Percentiles rank a stretch among this genome's conserved stretches.
These are phyloP conservation scores for Phengaris alcon DNA, from an alignment of 2,888 invertebrate genomes.

Conservation along the genomic window DNA sequence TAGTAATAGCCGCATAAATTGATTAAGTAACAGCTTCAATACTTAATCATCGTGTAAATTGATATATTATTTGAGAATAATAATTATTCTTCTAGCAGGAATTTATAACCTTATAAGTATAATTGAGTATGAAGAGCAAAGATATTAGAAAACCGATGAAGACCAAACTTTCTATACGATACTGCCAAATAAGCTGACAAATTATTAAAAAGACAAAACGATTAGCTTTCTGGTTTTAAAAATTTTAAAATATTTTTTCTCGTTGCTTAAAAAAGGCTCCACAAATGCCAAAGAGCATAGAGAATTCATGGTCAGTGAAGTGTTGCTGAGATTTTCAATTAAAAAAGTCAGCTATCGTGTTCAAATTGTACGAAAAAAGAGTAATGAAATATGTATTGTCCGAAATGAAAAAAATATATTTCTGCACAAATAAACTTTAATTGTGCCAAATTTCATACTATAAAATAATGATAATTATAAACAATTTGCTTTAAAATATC, in stretches of 20 bases:
- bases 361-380: not conserved
- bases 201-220: not conserved
- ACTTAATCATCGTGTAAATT: not conserved
- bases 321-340: slow-evolving; percentile 12
- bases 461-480: no score
- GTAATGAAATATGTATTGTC: slow-evolving; percentile 5
- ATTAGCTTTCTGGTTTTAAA: not conserved
- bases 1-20: slow-evolving; percentile 26
- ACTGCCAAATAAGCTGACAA: not conserved
- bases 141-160: not conserved
- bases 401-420: not conserved
- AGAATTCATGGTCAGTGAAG: slow-evolving; percentile 3
- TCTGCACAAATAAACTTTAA: no score
- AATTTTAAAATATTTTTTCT: not conserved
- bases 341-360: not conserved
- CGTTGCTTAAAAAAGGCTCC: not conserved
- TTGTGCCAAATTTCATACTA: no score
- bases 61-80: not conserved
- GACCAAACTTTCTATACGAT: not conserved
- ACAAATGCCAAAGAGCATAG: slow-evolving; percentile 11
- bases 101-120: not conserved
- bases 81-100: not conserved
- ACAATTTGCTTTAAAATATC: no score
- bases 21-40: not conserved
- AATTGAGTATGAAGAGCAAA: not conserved